Conservation (phyloP, 1,140 invertebrate species). For the Drosophila erecta region DNA sequence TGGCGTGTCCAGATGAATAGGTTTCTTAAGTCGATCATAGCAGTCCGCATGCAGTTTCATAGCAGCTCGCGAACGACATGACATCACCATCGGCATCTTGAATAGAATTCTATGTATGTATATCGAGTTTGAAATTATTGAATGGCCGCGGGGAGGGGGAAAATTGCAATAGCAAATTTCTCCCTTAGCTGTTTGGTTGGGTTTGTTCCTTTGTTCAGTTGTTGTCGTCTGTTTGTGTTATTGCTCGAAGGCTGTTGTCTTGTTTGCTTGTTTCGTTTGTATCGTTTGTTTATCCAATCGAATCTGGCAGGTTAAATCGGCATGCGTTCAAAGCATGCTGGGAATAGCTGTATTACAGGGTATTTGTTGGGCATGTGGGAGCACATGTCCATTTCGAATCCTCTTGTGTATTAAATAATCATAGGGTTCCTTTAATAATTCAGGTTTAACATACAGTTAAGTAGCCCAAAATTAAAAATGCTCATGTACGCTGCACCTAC, state of each 20-base stretch:
- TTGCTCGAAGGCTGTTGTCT: constrained; percentile 35
- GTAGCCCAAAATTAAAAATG: too few relatives aligned
- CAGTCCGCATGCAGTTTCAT: constrained; percentile 44
- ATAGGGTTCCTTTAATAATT: too few relatives aligned
- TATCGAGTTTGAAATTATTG: too few relatives aligned
- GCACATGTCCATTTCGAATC: too few relatives aligned
- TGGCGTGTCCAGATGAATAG: constrained; percentile 29
- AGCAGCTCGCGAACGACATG: constrained; percentile 39
- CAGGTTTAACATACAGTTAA: too few relatives aligned
- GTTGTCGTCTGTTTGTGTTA: constrained; percentile 21
- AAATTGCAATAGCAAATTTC: constrained; percentile 1
- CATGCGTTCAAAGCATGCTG: not conserved
- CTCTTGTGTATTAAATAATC: too few relatives aligned
- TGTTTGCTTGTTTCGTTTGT: constrained; percentile 16
- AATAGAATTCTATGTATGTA: not conserved
- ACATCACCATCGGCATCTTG: constrained; percentile 53
- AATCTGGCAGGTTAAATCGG: constrained; percentile 7
- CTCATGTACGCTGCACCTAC: not conserved
- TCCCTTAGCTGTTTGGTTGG: too few relatives aligned
- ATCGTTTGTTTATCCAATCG: constrained; percentile 7
- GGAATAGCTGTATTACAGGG: not conserved
- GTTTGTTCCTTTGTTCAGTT: not conserved
- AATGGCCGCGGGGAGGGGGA: not conserved
- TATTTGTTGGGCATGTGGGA: not conserved
- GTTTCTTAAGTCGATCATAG: constrained; percentile 52